Evolutionary conservation across 2,113 vertebrate genomes (phyloP).

Genomic region (Nibea coibor): DNA sequence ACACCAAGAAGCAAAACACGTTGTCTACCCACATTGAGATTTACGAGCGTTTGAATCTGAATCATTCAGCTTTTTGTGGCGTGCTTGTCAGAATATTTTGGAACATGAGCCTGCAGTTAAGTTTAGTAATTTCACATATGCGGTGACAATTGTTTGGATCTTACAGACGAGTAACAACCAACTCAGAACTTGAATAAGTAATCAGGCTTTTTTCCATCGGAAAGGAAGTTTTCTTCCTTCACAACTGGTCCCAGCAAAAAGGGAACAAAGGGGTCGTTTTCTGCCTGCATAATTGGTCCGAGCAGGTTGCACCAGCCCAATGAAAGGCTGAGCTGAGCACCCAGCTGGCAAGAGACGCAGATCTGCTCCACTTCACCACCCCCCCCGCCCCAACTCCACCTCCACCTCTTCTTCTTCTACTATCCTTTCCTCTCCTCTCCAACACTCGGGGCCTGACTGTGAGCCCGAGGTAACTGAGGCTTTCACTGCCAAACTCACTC

Average conservation of each 20-base stretch:
- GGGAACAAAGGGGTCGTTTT: slow-evolving; percentile 48
- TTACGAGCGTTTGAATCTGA: not conserved
- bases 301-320: slow-evolving; percentile 54
- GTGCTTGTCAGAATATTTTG: not conserved
- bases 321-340: slow-evolving; percentile 52
- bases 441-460: slow-evolving; percentile 33
- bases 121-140: not conserved
- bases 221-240: slow-evolving; percentile 32
- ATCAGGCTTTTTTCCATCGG: not conserved
- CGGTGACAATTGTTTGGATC: not conserved
- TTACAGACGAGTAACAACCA: not conserved
- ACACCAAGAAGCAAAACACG: not conserved
- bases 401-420: slow-evolving; percentile 17
- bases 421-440: slow-evolving; percentile 34
- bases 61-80: not conserved
- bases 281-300: slow-evolving; percentile 18
- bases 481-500: slow-evolving; percentile 62
- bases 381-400: not conserved
- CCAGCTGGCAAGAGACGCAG: slow-evolving; percentile 59
- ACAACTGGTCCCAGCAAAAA: slow-evolving; percentile 23
- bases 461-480: slow-evolving; percentile 54
- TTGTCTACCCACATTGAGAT: not conserved
- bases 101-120: not conserved
- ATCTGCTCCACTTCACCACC: not conserved
- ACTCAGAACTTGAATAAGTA: not conserved